Base-by-base conservation (phyloP, 2,888 invertebrate genomes). In the Habrosyne pyritoides region DNA sequence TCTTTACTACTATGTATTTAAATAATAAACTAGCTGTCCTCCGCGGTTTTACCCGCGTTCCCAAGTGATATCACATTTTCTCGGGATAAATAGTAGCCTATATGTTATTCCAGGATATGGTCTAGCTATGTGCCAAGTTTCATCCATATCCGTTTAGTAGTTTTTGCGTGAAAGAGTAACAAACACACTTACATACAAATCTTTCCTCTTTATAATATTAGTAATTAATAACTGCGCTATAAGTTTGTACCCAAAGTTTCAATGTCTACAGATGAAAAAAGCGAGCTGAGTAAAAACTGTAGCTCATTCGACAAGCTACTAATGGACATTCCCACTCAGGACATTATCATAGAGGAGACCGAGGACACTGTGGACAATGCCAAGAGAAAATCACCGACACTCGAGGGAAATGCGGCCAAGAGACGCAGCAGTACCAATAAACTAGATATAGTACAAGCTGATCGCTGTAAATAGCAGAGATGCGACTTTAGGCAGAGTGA, bases 321-420 rank as follows among this genome's bases (percentile, higher is more conserved):
- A 48, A 67, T 87, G 79, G 85, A 81, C 30, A 81, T 90, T 47
- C 84, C 85, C 10, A 81, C 84, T 0, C 91, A 88, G 61, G 89
- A 87, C 54, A 81, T 89, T 10, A 75, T 77, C 54, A 79, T 81
- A 8, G 84, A 83, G 36, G 77, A 79, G 53, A 71, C 77, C 2
- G 82, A 73, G 47, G 60, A 55, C 24, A 61, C 63, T 18, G 61
- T 56, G 10, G 66, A 70, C 28, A 36, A 53, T 18, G 63, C 71
- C 30, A 87, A 89, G 64, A 69, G 89, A 58, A 85, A 81, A 62
- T 84, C 89, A 2, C 86, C 87, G 0, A 67, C 59, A 0, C 66
- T 64, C 0, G 80, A 79, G 7, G 66, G 64, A 7, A 49, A 56
- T 21, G 57, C 60, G 48, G 56, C 78, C 12, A 89, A 89, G 56